Base-by-base conservation (phyloP, 2,888 invertebrate genomes). In the Amblyjoppa fuscipennis region DNA sequence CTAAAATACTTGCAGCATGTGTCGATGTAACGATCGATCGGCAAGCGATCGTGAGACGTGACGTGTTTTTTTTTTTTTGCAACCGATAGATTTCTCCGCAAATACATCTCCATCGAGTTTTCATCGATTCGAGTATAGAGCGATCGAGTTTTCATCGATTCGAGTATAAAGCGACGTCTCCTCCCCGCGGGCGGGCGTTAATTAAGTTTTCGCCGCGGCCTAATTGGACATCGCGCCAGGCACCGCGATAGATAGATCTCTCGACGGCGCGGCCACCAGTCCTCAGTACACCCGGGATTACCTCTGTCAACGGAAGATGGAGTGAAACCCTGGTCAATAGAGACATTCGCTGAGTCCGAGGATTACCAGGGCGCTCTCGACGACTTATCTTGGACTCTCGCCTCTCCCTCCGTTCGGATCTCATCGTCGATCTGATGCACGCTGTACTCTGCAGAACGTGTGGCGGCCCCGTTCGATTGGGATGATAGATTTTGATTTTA, bases 221-320 rank as follows among this genome's bases (percentile, higher is more conserved):
- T 92, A 93, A 93, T 92, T 93, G 92, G 92, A 92, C 90, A 88
- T 89, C 84, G 81, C 78, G 80, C 41, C 77, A 64, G 66, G 80
- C 71, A 66, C 66, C 56, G 70, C 85, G 82, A 82, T 79, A 79
- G 84, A 85, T 85, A 75, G 84, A 85, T 85, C 81, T 81, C 78
- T 51, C 59, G 89, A 90, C 89, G 89, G 89, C 87, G 88, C 88
- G 89, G 89, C 88, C 86, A 89, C 87, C 81, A 77, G 87, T 87
- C 83, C 86, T 81, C 86, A 87, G 77, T 87, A 88, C 87, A 87
- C 85, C 84, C 90, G 93, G 93, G 93, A 93, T 93, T 94, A 92
- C 90, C 90, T 92, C 93, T 94, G 94, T 94, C 94, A 94, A 91
- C 93, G 90, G 80, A 94, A 94, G 94, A 94, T 93, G 92, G 94